Evolutionary conservation across 37 sponge, comb jelly and placozoan genomes (phyloP).

Genomic region (Halichondria panicea): DNA sequence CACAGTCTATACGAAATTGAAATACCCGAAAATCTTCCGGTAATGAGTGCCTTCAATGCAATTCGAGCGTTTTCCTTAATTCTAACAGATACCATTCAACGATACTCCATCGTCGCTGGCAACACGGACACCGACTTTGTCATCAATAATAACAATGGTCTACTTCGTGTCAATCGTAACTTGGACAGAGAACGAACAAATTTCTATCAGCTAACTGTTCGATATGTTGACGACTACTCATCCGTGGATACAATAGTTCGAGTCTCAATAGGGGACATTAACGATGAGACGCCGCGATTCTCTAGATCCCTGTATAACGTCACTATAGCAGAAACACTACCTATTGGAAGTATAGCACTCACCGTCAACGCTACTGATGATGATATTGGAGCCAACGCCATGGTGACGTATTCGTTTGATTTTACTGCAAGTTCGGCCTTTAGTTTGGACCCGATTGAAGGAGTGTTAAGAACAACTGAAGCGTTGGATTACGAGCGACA

Average conservation of each 20-base stretch:
- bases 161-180: not conserved
- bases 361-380: constrained; percentile 33
- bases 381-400: constrained; percentile 47
- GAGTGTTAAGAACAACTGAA: not conserved
- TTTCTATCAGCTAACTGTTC: constrained; percentile 26
- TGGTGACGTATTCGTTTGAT: constrained; percentile 16
- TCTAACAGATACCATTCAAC: not conserved
- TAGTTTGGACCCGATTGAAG: not conserved
- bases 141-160: constrained; percentile 29
- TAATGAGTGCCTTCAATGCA: not conserved
- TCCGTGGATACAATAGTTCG: constrained; percentile 1
- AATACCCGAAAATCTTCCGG: constrained; percentile 22
- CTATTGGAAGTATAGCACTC: constrained; percentile 3
- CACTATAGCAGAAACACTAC: constrained; percentile 17
- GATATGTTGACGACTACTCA: constrained; percentile 14
- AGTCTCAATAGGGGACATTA: constrained; percentile 48
- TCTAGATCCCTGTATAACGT: constrained; percentile 19
- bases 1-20: not conserved
- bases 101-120: constrained; percentile 37
- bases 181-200: constrained; percentile 52
- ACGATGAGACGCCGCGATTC: constrained; percentile 67
- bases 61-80: constrained; percentile 22
- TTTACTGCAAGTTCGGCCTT: not conserved
- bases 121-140: constrained; percentile 29
- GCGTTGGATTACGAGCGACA: constrained; percentile 52